Percentiles rank a stretch among this genome's conserved stretches.
phyloP scores from a whole-genome alignment of 2,888 invertebrate genomes.

The Tetragnatha montana region DNA sequence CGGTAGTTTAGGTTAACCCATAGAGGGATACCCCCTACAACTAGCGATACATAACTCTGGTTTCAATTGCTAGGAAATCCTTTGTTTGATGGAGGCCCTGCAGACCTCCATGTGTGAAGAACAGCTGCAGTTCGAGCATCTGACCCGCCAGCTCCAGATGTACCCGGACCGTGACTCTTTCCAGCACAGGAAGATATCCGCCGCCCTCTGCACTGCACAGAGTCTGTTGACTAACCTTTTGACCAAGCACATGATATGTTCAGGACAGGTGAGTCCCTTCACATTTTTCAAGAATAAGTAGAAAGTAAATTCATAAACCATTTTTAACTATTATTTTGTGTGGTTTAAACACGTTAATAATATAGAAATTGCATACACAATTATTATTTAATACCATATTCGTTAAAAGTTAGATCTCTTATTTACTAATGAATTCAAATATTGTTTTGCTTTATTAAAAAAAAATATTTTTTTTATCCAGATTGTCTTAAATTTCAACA shows the following conservation, averaged over 20 bases:
- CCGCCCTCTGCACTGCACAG: constrained; percentile 76
- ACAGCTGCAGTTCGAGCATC: constrained; percentile 76
- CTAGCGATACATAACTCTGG: background rate
- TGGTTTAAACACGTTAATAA: no score
- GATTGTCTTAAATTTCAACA: no score
- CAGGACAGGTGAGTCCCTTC: constrained; percentile 75
- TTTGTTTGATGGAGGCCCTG: constrained; percentile 76
- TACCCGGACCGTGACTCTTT: constrained; percentile 74
- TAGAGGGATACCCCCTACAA: no score
- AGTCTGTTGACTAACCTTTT: constrained; percentile 76
- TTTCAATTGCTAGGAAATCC: constrained; percentile 73
- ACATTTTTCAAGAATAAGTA: background rate
- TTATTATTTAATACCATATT: background rate
- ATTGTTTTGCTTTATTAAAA: no score
- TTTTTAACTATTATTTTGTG: no score
- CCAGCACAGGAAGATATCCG: constrained; percentile 75
- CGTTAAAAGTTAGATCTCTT: no score
- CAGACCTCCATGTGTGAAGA: constrained; percentile 77
- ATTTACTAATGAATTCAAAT: no score
- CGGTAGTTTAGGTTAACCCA: no score
- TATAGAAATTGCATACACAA: background rate
- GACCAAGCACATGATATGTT: constrained; percentile 77
- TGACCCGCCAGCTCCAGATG: constrained; percentile 74
- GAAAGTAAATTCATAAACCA: background rate
- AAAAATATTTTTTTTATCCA: no score